A percentile compares a stretch with the other conserved stretches of the same genome.
These are phyloP conservation scores for Horisme vitalbata DNA, from an alignment of 2,888 invertebrate genomes.

Conservation along the genomic window DNA sequence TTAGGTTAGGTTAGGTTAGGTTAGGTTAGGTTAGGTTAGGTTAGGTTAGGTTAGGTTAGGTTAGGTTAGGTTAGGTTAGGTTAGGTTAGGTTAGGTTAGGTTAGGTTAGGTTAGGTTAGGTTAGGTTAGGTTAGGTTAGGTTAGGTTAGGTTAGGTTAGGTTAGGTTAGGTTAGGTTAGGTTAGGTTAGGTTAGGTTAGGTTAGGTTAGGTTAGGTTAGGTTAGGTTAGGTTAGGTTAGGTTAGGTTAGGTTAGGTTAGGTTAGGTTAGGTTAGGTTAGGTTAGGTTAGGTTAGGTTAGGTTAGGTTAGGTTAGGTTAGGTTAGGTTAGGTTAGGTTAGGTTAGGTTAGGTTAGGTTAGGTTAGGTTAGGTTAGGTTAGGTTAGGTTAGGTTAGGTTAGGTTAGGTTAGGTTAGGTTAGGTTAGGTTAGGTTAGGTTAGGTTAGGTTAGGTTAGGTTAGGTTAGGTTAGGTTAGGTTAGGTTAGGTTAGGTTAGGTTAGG, in stretches of 20 bases:
- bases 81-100: slow-evolving; percentile 35
- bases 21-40: slow-evolving; percentile 34
- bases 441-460: not conserved
- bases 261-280: not conserved
- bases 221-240: slow-evolving; percentile 8
- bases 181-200: slow-evolving; percentile 8
- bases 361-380: not conserved
- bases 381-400: not conserved
- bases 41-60: slow-evolving; percentile 35
- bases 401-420: not conserved
- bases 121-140: slow-evolving; percentile 36
- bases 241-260: slow-evolving; percentile 4
- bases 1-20: slow-evolving; percentile 32
- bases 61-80: slow-evolving; percentile 37
- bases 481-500: not conserved
- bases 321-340: not conserved
- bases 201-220: slow-evolving; percentile 7
- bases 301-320: not conserved
- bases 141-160: slow-evolving; percentile 28
- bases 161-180: slow-evolving; percentile 8
- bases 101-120: slow-evolving; percentile 35
- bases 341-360: not conserved
- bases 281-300: not conserved
- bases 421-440: not conserved
- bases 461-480: not conserved